Base-by-base conservation (phyloP, 2,113 vertebrate species). In the Gymnarchus niloticus region DNA sequence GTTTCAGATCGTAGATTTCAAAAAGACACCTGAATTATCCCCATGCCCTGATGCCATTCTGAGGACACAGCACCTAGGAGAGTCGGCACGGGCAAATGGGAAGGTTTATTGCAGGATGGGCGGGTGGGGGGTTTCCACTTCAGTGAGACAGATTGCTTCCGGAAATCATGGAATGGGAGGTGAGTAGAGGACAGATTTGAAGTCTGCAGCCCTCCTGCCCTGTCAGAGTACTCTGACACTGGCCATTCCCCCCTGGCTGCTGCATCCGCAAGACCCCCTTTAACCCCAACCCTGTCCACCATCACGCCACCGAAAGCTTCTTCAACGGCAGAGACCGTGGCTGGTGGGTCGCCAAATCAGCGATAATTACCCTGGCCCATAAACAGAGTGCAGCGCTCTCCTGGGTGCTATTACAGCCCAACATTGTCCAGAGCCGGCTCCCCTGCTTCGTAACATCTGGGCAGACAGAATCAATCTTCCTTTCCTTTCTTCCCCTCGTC, bases 361-460 rank as follows among this genome's bases (percentile, higher is more conserved):
- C 93, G 93, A 92, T 92, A 93, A 94, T 93, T 94, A 93, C 91
- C 90, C 90, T 91, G 90, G 89, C 93, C 93, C 89, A 90, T 87
- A 92, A 95, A 91, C 54, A 87, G 14, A 46, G 90, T 88, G 37
- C 52, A 51, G 0, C 59, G 84, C 84, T 92, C 94, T 93, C 92
- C 8, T 4, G 93, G 92, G 94, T 85, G 88, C 92, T 85, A 80
- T 91, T 90, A 92, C 88, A 83, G 88, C 4, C 78, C 91, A 90
- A 89, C 91, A 87, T 84, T 93, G 94, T 92, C 92, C 94, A 95
- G 93, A 93, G 93, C 93, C 88, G 41, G 82, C 86, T 82, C 85
- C 56, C 80, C 87, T 83, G 85, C 86, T 89, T 84, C 83, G 54
- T 73, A 89, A 90, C 91, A 90, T 91, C 91, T 91, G 91, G 87